Conservation (phyloP, 2,113 vertebrate genomes). For the Paramisgurnus dabryanus region DNA sequence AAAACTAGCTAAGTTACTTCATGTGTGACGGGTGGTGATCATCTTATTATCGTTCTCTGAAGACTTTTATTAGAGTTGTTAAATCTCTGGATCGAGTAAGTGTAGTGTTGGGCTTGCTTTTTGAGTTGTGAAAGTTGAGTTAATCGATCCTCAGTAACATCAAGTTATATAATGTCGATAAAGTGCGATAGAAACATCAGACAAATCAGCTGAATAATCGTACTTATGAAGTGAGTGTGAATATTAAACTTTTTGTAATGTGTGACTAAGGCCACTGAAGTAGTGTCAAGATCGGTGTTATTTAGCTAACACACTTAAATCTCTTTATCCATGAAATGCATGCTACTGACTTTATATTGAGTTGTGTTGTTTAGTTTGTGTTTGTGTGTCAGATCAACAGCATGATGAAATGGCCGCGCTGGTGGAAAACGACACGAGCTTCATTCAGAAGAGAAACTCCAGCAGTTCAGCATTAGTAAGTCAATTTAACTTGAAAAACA, state of each 20-base stretch:
- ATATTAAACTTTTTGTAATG: neutral
- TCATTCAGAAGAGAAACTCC: slow-evolving; percentile 73
- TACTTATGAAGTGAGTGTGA: neutral
- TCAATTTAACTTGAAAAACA: neutral
- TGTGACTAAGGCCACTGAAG: too few relatives aligned
- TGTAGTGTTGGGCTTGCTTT: neutral
- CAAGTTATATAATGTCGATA: neutral
- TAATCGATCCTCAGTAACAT: neutral
- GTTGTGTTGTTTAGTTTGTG: slow-evolving; percentile 60
- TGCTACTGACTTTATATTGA: neutral
- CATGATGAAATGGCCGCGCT: slow-evolving; percentile 77
- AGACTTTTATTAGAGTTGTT: neutral
- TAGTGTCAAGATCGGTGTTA: too few relatives aligned
- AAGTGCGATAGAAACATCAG: neutral
- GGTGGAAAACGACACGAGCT: slow-evolving; percentile 70
- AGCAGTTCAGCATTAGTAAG: slow-evolving; percentile 70
- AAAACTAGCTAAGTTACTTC: too few relatives aligned
- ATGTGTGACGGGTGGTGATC: neutral
- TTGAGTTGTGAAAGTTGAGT: slow-evolving; percentile 5
- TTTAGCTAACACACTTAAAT: too few relatives aligned
- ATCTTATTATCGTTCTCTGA: neutral
- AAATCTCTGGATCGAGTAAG: neutral
- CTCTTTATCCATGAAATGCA: neutral
- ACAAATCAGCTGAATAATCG: neutral
- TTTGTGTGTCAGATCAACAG: slow-evolving; percentile 71